These are phyloP conservation scores for Ispidina picta DNA, from an alignment of 2,797 vertebrate species.

Conservation along the genomic window DNA sequence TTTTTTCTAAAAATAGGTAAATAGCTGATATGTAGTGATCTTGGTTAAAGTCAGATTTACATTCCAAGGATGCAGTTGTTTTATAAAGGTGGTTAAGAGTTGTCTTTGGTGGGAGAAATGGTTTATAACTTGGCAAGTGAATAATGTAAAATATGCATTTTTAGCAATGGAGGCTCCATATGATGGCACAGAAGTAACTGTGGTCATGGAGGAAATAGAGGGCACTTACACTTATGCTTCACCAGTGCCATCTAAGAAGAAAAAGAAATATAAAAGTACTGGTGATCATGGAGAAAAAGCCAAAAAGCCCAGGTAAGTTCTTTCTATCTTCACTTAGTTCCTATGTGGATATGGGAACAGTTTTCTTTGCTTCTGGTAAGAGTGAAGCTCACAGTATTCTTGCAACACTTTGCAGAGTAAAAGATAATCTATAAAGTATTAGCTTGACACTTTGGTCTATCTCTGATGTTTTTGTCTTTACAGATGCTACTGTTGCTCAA, in stretches of 20 bases:
- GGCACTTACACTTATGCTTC: conserved; percentile 83
- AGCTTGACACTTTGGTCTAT: accelerated
- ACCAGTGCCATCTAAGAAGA: conserved; percentile 88
- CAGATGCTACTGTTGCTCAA: accelerated
- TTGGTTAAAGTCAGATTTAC: not conserved
- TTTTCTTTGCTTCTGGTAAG: not conserved
- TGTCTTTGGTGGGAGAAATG: accelerated
- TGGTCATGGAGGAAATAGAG: conserved; percentile 90
- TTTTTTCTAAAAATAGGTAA: not conserved
- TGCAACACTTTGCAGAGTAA: not conserved
- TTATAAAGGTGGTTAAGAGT: not conserved
- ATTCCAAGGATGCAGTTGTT: accelerated
- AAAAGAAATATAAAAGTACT: conserved; percentile 84
- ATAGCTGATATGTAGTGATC: accelerated
- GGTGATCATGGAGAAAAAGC: conserved; percentile 84
- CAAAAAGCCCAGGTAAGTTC: conserved; percentile 91
- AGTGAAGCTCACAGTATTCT: not conserved
- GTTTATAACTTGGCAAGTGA: accelerated
- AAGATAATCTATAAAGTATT: accelerated
- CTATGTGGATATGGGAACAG: not conserved
- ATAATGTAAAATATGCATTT: not conserved
- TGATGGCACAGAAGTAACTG: conserved; percentile 87
- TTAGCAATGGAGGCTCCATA: conserved; percentile 85
- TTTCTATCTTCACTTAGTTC: not conserved
- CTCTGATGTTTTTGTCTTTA: not conserved